Evolutionary conservation across 2,888 invertebrate genomes (phyloP).

Genomic region (Chirona hameri): DNA sequence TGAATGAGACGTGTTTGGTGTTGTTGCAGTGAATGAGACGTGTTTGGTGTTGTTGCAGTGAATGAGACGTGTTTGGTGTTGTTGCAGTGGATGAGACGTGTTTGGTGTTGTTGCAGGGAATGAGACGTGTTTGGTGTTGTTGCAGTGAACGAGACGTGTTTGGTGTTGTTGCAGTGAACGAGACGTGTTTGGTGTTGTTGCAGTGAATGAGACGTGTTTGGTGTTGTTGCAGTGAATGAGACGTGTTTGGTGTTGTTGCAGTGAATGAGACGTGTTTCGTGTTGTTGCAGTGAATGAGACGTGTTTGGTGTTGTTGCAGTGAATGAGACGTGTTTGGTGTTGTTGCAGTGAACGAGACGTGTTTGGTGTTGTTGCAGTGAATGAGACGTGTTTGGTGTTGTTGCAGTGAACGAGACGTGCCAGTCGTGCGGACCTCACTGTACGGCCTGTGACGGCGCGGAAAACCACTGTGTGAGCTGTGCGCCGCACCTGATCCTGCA

Average conservation of each 20-base stretch:
- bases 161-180: too few relatives aligned
- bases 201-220: too few relatives aligned
- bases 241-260: too few relatives aligned
- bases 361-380: too few relatives aligned
- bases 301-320: too few relatives aligned
- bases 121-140: constrained; percentile 60
- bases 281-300: too few relatives aligned
- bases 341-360: not conserved
- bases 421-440: constrained; percentile 63
- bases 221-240: constrained; percentile 26
- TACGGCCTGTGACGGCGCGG: constrained; percentile 65
- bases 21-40: constrained; percentile 14
- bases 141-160: constrained; percentile 57
- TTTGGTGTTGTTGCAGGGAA: not conserved
- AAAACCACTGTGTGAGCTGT: constrained; percentile 60
- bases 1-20: too few relatives aligned
- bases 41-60: too few relatives aligned
- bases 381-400: constrained; percentile 57
- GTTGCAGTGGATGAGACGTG: too few relatives aligned
- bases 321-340: constrained; percentile 59
- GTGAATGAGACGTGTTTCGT: too few relatives aligned
- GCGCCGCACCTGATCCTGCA: constrained; percentile 63
- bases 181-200: too few relatives aligned
- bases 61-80: too few relatives aligned
- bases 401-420: constrained; percentile 51